Conservation (phyloP, 2,888 invertebrate genomes). For the Sacculina carcini region DNA sequence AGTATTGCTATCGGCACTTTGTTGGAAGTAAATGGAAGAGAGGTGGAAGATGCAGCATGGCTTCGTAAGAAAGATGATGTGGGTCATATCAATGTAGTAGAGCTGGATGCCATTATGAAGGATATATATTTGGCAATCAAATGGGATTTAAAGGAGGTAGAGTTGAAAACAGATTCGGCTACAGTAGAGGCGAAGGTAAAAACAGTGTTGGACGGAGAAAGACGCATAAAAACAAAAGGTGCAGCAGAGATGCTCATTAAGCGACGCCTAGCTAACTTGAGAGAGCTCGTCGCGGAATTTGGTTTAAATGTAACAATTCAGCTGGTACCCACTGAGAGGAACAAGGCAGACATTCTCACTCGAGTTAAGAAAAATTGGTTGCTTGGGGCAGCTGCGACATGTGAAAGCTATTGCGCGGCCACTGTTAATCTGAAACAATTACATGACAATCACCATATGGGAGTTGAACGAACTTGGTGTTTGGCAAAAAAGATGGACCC, state of each 20-base stretch:
- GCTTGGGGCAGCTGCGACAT: not conserved
- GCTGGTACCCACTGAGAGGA: not conserved
- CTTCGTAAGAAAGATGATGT: too few relatives aligned
- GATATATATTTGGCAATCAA: too few relatives aligned
- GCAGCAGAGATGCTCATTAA: constrained; percentile 7
- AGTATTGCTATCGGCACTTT: too few relatives aligned
- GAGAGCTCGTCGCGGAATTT: not conserved
- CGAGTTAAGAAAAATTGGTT: too few relatives aligned
- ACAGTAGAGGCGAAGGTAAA: constrained; percentile 3
- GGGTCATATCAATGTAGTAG: too few relatives aligned
- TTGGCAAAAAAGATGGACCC: constrained; percentile 2
- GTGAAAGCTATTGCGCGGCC: not conserved
- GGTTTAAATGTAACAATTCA: not conserved
- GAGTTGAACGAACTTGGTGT: not conserved
- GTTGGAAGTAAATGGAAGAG: too few relatives aligned
- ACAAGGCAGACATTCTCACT: constrained; percentile 5
- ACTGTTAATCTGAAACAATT: not conserved
- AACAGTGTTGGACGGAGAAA: not conserved
- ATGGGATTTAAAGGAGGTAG: too few relatives aligned
- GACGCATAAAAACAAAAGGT: constrained; percentile 1
- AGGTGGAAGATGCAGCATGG: constrained; percentile 6
- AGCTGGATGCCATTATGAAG: too few relatives aligned
- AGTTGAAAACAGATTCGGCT: constrained; percentile 3
- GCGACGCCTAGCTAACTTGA: not conserved
- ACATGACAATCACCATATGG: too few relatives aligned